phyloP scores from a whole-genome alignment of 2,888 invertebrate species.

The Amphimallon solstitiale region DNA sequence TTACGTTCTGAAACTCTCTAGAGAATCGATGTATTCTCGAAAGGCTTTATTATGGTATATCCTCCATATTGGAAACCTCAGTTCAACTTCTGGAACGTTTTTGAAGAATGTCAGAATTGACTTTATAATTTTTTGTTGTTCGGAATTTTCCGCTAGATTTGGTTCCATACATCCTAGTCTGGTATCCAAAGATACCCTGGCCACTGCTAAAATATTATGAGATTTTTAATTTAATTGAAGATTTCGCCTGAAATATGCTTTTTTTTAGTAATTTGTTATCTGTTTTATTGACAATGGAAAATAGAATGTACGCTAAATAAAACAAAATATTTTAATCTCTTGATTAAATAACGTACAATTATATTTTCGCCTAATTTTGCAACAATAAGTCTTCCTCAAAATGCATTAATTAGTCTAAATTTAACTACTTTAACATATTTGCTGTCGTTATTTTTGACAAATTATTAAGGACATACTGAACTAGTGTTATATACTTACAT shows the following conservation, averaged over 20 bases:
- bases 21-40: conserved; percentile 74
- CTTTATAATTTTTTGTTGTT: conserved; percentile 80
- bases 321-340: conserved; percentile 5
- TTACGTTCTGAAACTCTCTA: conserved; percentile 79
- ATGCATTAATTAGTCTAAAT: too few species aligned
- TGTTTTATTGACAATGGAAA: too few species aligned
- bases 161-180: conserved; percentile 79
- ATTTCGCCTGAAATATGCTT: too few species aligned
- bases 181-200: conserved; percentile 82
- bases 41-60: conserved; percentile 77
- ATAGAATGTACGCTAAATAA: too few species aligned
- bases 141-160: conserved; percentile 64
- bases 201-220: conserved; percentile 81
- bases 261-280: too few species aligned
- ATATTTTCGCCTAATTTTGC: not conserved
- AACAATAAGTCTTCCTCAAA: too few species aligned
- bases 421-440: too few species aligned
- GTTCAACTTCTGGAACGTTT: conserved; percentile 78
- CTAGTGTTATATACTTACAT: conserved; percentile 70
- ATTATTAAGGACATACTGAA: too few species aligned
- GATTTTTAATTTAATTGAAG: too few species aligned
- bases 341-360: conserved; percentile 12
- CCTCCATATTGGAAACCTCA: conserved; percentile 80
- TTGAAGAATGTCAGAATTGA: conserved; percentile 82
- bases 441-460: too few species aligned